Conservation (phyloP, 2,888 invertebrate species). For the Orgyia antiqua region DNA sequence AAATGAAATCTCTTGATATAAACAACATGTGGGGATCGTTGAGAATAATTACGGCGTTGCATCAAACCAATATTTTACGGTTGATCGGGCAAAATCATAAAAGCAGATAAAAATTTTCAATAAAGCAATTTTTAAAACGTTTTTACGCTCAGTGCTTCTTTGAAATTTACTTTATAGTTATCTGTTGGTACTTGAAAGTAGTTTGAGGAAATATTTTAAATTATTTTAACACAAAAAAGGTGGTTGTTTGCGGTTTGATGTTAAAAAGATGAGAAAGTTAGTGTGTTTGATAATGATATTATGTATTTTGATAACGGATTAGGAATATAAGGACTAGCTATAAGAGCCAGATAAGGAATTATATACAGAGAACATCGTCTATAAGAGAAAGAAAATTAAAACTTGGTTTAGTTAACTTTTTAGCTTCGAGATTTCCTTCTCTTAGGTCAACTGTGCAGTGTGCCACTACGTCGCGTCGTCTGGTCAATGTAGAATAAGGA, state of each 20-base stretch:
- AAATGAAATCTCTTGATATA: constrained; percentile 13
- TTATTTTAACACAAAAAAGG: constrained; percentile 5
- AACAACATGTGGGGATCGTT: constrained; percentile 32
- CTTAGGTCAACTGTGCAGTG: no score
- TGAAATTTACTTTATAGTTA: constrained; percentile 11
- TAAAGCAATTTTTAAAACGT: constrained; percentile 19
- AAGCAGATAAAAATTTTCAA: constrained; percentile 29
- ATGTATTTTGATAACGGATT: no score
- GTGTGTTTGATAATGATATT: not conserved
- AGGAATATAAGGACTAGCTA: no score
- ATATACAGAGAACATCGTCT: no score
- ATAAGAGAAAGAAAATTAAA: no score
- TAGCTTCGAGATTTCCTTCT: no score
- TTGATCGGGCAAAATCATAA: constrained; percentile 30
- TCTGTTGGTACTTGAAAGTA: constrained; percentile 5
- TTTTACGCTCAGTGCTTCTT: constrained; percentile 13
- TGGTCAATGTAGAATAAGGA: no score
- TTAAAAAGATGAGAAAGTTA: not conserved
- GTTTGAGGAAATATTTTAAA: constrained; percentile 9
- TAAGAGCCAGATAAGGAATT: no score
- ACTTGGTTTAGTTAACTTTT: no score
- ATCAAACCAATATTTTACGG: constrained; percentile 37
- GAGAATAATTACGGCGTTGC: constrained; percentile 33
- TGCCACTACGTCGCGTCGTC: no score
- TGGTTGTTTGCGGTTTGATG: constrained; percentile 10